These are phyloP conservation scores for Scomber scombrus DNA, from an alignment of 2,113 vertebrate genomes.

Conservation along the genomic window DNA sequence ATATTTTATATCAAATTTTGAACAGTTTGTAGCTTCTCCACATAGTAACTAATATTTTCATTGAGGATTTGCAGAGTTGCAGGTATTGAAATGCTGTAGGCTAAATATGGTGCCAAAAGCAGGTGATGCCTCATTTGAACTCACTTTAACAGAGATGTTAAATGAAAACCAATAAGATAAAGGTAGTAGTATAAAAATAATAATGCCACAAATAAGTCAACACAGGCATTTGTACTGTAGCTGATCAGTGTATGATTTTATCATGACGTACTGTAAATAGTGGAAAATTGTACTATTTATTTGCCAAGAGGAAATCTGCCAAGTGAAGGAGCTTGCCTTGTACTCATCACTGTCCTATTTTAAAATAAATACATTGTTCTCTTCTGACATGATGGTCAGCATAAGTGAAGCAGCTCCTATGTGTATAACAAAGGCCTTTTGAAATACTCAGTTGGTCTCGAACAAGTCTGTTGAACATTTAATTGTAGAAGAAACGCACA, in stretches of 20 bases:
- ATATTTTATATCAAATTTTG: background rate
- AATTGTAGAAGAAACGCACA: conserved; percentile 26
- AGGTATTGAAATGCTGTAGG: background rate
- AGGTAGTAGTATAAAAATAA: background rate
- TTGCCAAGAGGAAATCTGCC: background rate
- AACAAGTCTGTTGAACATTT: conserved; percentile 34
- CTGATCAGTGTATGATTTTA: background rate
- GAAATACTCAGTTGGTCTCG: conserved; percentile 12
- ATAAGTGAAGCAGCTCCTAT: conserved; percentile 33
- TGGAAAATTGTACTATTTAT: background rate
- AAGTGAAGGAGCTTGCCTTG: background rate
- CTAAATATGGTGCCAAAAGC: background rate
- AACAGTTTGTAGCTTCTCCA: background rate
- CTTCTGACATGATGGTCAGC: conserved; percentile 7
- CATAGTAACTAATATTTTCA: background rate
- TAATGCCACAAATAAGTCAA: background rate
- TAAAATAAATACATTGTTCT: conserved; percentile 29
- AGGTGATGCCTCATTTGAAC: background rate
- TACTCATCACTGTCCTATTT: background rate
- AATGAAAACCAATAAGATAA: background rate
- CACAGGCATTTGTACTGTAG: background rate
- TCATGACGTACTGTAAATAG: background rate
- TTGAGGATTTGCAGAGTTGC: background rate
- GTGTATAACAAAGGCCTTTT: conserved; percentile 23
- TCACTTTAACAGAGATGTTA: background rate